Evolutionary conservation across 2,113 vertebrate species (phyloP).

Genomic region (Melospiza melodia): DNA sequence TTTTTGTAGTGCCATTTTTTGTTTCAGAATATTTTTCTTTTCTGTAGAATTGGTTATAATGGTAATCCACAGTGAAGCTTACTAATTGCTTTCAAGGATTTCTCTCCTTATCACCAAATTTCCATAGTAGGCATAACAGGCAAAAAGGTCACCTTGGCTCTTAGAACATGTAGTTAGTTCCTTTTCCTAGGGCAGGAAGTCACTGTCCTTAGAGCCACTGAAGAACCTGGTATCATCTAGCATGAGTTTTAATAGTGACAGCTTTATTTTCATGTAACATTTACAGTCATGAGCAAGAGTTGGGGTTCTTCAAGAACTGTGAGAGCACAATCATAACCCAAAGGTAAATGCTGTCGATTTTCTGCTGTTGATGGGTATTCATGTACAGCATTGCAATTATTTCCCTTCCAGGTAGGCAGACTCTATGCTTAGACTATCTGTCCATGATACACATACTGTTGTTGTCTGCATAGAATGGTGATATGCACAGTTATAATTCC

Average conservation of each 20-base stretch:
- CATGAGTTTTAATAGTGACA: slow-evolving; percentile 34
- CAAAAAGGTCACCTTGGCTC: background rate
- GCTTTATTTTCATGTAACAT: slow-evolving; percentile 62
- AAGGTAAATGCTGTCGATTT: slow-evolving; percentile 63
- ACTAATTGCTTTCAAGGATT: background rate
- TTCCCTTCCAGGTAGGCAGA: slow-evolving; percentile 33
- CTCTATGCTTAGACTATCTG: background rate
- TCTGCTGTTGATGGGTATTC: slow-evolving; percentile 37
- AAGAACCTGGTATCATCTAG: slow-evolving; percentile 32
- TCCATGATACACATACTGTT: background rate
- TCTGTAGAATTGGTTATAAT: background rate
- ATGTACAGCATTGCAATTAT: background rate
- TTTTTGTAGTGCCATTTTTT: background rate
- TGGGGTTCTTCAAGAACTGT: slow-evolving; percentile 50
- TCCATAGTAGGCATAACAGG: background rate
- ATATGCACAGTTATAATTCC: background rate
- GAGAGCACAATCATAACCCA: slow-evolving; percentile 54
- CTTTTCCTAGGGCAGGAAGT: background rate
- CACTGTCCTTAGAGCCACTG: slow-evolving; percentile 5
- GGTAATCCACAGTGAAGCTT: background rate
- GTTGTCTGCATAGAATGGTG: background rate
- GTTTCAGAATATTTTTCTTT: background rate
- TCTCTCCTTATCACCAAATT: background rate
- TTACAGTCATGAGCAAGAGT: slow-evolving; percentile 34
- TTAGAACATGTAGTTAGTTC: background rate